Evolutionary conservation across 1,140 invertebrate species (phyloP), one percentile per base, ranked within the genome.

Genomic region (Panulirus ornatus): DNA sequence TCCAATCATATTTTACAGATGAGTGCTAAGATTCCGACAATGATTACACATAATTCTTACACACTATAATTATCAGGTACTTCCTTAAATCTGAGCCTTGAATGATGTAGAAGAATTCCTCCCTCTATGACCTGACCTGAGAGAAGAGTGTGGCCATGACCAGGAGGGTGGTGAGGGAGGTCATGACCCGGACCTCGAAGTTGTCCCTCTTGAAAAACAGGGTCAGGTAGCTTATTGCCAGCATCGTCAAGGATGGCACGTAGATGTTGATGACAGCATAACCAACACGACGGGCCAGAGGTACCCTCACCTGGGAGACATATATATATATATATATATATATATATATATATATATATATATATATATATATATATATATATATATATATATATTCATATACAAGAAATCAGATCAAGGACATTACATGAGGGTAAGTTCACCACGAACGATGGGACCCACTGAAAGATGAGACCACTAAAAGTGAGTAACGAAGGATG

Each of bases 131-230:
- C n/a, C 42, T 51, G 19, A 87, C 84, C 73, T 87, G 84, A 3
- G 84, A 58, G 34, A 87, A 87, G 34, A 87, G 73, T 6, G 84
- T 87, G 19, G 84, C 84, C 84, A 87, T 78, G 30, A 87, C 84
- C 30, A 87, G 75, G 6, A 87, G 84, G 44, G 84, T 58, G 30
- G 84, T 87, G 30, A 87, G 71, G 0, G 84, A 40, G 34, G 84
- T 87, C 84, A 87, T 87, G 73, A 87, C 47, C 16, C 84, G 70
- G 19, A 75, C 84, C 27, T 87, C 84, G 51, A 87, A 87, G 73
- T 78, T 87, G 22, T 87, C 73, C 36, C 30, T 54, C 27, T 34
- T 1, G 84, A 87, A 87, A 73, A 76, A 87, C 16, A 87, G 73
- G 16, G 73, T 87, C 14, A 87, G 73, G 40, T 87, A 87, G 22